Percentiles rank a stretch among this genome's conserved stretches.
These are phyloP conservation scores for Petroica traversi DNA, from an alignment of 2,113 vertebrate species.

Conservation along the genomic window DNA sequence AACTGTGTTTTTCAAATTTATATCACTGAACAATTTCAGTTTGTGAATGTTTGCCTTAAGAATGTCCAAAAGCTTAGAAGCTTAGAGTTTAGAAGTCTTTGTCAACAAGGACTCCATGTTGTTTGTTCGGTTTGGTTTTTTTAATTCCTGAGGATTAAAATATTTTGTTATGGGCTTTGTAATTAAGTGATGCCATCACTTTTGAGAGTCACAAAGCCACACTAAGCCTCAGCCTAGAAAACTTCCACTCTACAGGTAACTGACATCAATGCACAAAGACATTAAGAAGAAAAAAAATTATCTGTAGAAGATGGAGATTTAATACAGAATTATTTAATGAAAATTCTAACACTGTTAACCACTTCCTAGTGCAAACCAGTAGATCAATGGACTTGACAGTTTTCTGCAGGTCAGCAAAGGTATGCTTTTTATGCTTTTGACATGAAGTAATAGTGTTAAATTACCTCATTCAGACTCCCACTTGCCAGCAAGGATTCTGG, in stretches of 20 bases:
- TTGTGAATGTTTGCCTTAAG: not conserved
- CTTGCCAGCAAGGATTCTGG: not conserved
- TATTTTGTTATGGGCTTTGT: not conserved
- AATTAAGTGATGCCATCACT: not conserved
- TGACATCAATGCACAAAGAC: not conserved
- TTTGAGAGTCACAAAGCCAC: not conserved
- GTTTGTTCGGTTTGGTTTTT: not conserved
- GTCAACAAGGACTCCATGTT: not conserved
- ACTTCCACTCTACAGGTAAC: not conserved
- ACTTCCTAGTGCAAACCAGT: not conserved
- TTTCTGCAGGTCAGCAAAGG: not conserved
- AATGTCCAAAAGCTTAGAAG: not conserved
- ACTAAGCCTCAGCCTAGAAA: not conserved
- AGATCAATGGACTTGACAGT: not conserved
- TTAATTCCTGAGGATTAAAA: not conserved
- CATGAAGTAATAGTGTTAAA: rapidly evolving
- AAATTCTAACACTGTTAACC: not conserved
- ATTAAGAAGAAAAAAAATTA: not conserved
- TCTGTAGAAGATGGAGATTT: not conserved
- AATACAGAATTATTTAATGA: not conserved
- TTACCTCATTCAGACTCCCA: not conserved
- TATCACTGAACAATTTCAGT: not conserved
- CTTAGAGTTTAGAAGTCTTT: not conserved
- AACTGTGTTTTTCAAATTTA: not conserved
- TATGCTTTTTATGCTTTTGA: not conserved